Evolutionary conservation across 2,888 invertebrate genomes (phyloP).

Genomic region (Aleiodes testaceus): DNA sequence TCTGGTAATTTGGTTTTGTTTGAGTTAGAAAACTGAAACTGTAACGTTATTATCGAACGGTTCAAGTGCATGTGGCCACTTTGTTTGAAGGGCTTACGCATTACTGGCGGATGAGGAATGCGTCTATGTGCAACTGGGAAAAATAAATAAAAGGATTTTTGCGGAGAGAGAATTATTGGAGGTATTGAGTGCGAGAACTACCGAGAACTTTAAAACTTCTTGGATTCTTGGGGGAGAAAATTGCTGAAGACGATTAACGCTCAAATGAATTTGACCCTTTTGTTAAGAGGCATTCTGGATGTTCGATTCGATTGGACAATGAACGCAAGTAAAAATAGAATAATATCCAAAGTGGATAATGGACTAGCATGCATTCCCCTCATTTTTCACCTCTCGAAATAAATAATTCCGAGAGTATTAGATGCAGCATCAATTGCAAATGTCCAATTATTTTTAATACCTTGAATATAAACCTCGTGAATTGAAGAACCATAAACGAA

Average conservation of each 20-base stretch:
- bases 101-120: conserved; percentile 49
- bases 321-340: conserved; percentile 56
- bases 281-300: conserved; percentile 50
- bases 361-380: conserved; percentile 60
- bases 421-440: background rate
- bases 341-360: conserved; percentile 70
- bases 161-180: background rate
- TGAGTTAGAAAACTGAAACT: conserved; percentile 57
- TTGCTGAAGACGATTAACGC: conserved; percentile 59
- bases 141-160: conserved; percentile 26
- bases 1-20: conserved; percentile 56
- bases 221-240: conserved; percentile 47
- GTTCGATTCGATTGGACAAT: conserved; percentile 55
- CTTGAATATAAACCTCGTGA: background rate
- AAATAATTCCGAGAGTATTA: too few relatives aligned
- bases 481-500: background rate
- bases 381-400: background rate
- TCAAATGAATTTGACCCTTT: conserved; percentile 54
- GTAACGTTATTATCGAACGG: background rate
- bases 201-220: conserved; percentile 9
- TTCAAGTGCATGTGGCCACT: conserved; percentile 12
- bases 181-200: background rate
- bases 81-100: conserved; percentile 55
- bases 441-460: conserved; percentile 24
- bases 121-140: conserved; percentile 24